phyloP scores from a whole-genome alignment of 2,797 vertebrate genomes.

The Poeciliopsis gracilis region DNA sequence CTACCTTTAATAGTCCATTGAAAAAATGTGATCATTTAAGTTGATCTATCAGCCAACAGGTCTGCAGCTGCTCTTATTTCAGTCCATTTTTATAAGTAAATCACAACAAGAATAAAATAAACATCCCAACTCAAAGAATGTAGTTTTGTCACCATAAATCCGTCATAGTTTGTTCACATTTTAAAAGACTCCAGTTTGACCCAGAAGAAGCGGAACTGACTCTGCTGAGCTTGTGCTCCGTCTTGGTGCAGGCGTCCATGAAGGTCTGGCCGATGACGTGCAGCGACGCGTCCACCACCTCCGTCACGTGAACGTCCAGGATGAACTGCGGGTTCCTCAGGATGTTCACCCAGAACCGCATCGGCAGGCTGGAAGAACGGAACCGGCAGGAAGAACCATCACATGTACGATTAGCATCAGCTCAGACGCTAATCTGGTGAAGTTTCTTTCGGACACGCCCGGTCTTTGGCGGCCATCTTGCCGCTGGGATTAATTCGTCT shows the following conservation, averaged over 20 bases:
- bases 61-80: not conserved
- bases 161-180: not conserved
- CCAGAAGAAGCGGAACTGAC: conserved; percentile 56
- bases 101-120: not conserved
- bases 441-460: not conserved
- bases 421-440: not conserved
- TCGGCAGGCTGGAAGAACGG: conserved; percentile 83
- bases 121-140: not conserved
- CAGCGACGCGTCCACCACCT: conserved; percentile 96
- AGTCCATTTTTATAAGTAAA: not conserved
- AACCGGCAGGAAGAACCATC: not conserved
- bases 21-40: too few relatives aligned
- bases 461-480: not conserved
- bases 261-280: conserved; percentile 98
- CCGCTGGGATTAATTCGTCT: not conserved
- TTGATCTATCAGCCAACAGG: too few relatives aligned
- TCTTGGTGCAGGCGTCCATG: conserved; percentile 99
- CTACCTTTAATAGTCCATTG: too few relatives aligned
- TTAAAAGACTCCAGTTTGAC: not conserved
- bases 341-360: conserved; percentile 98
- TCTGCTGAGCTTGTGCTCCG: conserved; percentile 97
- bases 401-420: not conserved
- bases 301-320: conserved; percentile 94
- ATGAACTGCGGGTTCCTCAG: conserved; percentile 97
- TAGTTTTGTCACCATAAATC: not conserved